phyloP scores from a whole-genome alignment of 2,113 vertebrate species.

The Progne subis region DNA sequence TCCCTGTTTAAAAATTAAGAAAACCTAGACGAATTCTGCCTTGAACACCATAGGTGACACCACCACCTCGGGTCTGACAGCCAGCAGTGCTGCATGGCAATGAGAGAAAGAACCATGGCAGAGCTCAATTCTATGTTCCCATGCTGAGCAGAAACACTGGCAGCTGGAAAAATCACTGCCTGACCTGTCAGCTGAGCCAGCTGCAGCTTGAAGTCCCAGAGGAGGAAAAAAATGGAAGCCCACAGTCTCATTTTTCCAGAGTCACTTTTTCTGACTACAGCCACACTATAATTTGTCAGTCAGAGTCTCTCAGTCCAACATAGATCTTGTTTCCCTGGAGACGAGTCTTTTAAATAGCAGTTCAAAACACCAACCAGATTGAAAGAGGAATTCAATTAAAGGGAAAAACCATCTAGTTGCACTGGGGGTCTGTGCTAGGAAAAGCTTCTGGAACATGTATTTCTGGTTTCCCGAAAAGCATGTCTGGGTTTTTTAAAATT shows the following conservation, averaged over 20 bases:
- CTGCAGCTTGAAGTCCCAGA: conserved; percentile 1
- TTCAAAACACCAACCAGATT: conserved; percentile 47
- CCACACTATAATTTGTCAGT: conserved; percentile 31
- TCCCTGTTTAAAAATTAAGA: background rate
- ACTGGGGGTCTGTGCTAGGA: background rate
- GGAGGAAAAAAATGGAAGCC: background rate
- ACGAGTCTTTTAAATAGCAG: conserved; percentile 47
- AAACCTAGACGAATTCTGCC: background rate
- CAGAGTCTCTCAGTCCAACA: conserved; percentile 3
- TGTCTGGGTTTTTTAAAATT: background rate
- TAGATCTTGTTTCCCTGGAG: conserved; percentile 61
- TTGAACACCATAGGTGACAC: rapidly evolving
- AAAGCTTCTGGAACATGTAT: background rate
- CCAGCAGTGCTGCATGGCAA: background rate
- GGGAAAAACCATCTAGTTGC: background rate
- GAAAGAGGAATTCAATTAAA: conserved; percentile 47
- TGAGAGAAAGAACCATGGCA: background rate
- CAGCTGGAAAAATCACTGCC: background rate
- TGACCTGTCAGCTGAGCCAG: conserved; percentile 4
- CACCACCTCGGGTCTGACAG: rapidly evolving
- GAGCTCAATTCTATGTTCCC: background rate
- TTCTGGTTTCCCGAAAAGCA: background rate
- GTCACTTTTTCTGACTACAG: conserved; percentile 1
- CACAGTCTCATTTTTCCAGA: conserved; percentile 22
- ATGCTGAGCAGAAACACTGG: background rate